Percentiles rank a stretch among this genome's conserved stretches.
Conservation (phyloP, 1,140 invertebrate genomes). For the Coptotermes formosanus region DNA sequence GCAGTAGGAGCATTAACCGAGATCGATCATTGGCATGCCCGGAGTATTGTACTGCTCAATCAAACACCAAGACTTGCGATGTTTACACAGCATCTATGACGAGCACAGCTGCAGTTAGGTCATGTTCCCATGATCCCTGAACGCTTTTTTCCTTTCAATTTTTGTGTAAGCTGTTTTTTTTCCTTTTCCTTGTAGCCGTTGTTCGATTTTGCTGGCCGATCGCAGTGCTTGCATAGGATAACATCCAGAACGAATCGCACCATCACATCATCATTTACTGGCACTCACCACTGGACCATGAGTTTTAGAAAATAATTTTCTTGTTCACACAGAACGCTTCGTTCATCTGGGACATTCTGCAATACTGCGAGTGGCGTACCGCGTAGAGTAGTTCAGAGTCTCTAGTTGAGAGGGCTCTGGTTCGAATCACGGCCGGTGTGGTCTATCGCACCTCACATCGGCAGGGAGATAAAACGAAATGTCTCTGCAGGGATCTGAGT, state of each 20-base stretch:
- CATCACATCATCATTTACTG: slow-evolving; percentile 16
- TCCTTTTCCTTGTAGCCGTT: background rate
- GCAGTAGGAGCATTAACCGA: background rate
- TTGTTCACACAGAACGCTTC: background rate
- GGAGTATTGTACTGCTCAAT: background rate
- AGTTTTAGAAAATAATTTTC: slow-evolving; percentile 10
- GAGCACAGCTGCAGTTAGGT: background rate
- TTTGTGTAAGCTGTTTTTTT: background rate
- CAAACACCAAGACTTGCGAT: background rate
- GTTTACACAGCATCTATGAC: background rate
- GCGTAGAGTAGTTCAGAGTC: too few relatives aligned
- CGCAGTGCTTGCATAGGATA: slow-evolving; percentile 14
- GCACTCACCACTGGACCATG: background rate
- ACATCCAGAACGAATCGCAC: slow-evolving; percentile 14
- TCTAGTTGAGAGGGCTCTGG: too few relatives aligned
- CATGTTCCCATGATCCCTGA: slow-evolving; percentile 12
- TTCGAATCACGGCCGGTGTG: too few relatives aligned
- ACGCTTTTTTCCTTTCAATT: slow-evolving; percentile 12
- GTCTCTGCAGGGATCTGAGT: too few relatives aligned
- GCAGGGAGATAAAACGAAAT: too few relatives aligned
- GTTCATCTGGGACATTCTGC: background rate
- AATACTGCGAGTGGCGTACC: too few relatives aligned
- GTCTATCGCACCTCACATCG: too few relatives aligned
- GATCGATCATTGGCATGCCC: background rate
- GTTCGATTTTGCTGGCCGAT: background rate